Evolutionary conservation across 2,113 vertebrate species (phyloP).

Genomic region (Dunckerocampus dactyliophorus): DNA sequence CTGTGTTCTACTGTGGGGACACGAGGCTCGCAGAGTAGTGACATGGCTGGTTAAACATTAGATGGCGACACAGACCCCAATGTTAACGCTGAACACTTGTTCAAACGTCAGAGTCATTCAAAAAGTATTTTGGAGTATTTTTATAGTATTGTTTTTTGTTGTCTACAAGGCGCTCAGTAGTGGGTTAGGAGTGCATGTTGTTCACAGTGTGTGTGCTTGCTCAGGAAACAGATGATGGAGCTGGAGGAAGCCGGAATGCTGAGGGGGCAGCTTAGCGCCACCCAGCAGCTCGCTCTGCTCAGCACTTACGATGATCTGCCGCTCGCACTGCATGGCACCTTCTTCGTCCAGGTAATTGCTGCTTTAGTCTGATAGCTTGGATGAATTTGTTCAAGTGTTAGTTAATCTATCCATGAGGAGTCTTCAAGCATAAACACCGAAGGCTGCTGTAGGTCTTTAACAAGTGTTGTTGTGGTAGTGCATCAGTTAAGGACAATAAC

Average conservation of each 20-base stretch:
- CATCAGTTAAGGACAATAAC: no score
- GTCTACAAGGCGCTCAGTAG: not conserved
- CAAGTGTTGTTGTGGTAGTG: no score
- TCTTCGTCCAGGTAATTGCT: slow-evolving; percentile 86
- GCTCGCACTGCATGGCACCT: slow-evolving; percentile 81
- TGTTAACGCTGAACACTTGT: no score
- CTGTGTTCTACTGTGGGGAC: slow-evolving; percentile 1
- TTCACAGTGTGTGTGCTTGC: slow-evolving; percentile 1
- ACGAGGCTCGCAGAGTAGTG: not conserved
- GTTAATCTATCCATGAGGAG: no score
- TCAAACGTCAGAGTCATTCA: no score
- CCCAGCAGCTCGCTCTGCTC: slow-evolving; percentile 81
- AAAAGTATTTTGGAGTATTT: no score
- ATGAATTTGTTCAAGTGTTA: not conserved
- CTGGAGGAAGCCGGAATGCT: slow-evolving; percentile 78
- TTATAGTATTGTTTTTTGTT: no score
- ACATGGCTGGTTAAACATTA: slow-evolving; percentile 46
- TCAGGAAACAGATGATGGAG: slow-evolving; percentile 81
- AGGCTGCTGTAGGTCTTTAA: no score
- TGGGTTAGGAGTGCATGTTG: not conserved
- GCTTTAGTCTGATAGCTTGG: no score
- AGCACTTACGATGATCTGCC: slow-evolving; percentile 75
- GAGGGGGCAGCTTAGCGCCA: slow-evolving; percentile 73
- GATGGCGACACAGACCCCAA: no score
- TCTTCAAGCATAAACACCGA: no score